A percentile compares a stretch with the other conserved stretches of the same genome.
Evolutionary conservation across 2,888 invertebrate species (phyloP).

Genomic region (Unio delphinus): DNA sequence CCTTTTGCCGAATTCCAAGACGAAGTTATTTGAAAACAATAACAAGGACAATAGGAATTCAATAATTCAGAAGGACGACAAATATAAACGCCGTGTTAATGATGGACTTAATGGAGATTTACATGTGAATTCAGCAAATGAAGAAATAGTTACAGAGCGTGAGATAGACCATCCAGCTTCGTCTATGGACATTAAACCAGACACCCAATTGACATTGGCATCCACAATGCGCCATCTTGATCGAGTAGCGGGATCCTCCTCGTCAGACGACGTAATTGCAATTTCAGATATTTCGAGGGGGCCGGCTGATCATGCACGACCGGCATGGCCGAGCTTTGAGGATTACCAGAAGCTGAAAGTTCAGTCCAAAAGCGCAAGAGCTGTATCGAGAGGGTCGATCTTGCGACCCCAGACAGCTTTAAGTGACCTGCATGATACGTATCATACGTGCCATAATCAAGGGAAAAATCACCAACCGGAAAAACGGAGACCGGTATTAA

Average conservation of each 20-base stretch:
- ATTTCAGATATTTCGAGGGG: constrained; percentile 23
- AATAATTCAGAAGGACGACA: too few species aligned
- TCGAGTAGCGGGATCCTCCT: constrained; percentile 18
- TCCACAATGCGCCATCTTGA: constrained; percentile 34
- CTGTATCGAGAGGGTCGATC: constrained; percentile 12
- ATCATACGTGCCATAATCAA: too few species aligned
- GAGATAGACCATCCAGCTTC: constrained; percentile 17
- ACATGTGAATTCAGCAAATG: too few species aligned
- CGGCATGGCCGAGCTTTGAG: constrained; percentile 27
- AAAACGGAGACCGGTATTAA: constrained; percentile 18
- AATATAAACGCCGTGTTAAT: too few species aligned
- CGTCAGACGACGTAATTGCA: constrained; percentile 26
- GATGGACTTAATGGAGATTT: too few species aligned
- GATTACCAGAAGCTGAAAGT: constrained; percentile 21
- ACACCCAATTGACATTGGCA: constrained; percentile 29
- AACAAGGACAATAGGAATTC: too few species aligned
- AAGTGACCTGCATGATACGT: constrained; percentile 2
- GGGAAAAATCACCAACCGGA: too few species aligned
- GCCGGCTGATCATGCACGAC: constrained; percentile 9
- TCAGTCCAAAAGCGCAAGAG: constrained; percentile 5
- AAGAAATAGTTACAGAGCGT: constrained; percentile 8
- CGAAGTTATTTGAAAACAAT: too few species aligned
- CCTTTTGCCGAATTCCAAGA: too few species aligned
- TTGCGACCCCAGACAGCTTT: constrained; percentile 21
- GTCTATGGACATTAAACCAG: constrained; percentile 29